Base-by-base conservation (phyloP, 2,888 invertebrate species). In the Euzophera pinguis region DNA sequence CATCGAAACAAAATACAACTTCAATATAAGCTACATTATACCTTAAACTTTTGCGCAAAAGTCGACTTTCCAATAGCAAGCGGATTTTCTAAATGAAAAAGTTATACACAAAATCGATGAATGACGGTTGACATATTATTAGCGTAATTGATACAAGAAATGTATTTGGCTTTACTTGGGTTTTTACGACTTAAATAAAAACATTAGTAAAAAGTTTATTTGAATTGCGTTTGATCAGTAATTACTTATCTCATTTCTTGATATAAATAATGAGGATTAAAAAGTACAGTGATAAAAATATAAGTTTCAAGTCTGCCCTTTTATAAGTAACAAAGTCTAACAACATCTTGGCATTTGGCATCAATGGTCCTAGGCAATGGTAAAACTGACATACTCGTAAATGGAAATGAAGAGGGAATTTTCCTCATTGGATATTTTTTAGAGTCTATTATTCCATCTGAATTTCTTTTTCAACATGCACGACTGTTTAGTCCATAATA, bases 71-170 rank as follows among this genome's bases (percentile, higher is more conserved):
- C 3, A 13, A 38, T 47, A 8, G 1, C 10, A 6, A n/a, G n/a
- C n/a, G 16, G 0, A 1, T 1, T n/a, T 17, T 37, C n/a, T 38
- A 7, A 16, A 16, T 16, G 9, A 9, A 12, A 14, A 39, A 22
- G 22, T 32, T 12, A n/a, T 38, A 49, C 38, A 49, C 39, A 27
- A 39, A 9, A 12, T 5, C n/a, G 49, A 29, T 39, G 41, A 29
- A 39, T 39, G 38, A 35, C 16, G 37, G 42, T 43, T 43, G 51
- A 51, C 51, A 51, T 51, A 51, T 42, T 51, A 51, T 51, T 51
- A 51, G 12, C 51, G 35, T 51, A 51, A 51, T 51, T 51, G 51
- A 13, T 43, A 51, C 42, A 42, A 51, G 50, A 50, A 50, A 37
- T 17, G 38, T 17, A 37, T 22, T 47, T n/a, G 47, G 6, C 37